phyloP scores from a whole-genome alignment of 92 coral and sea anemone species.

The Porites lobata region DNA sequence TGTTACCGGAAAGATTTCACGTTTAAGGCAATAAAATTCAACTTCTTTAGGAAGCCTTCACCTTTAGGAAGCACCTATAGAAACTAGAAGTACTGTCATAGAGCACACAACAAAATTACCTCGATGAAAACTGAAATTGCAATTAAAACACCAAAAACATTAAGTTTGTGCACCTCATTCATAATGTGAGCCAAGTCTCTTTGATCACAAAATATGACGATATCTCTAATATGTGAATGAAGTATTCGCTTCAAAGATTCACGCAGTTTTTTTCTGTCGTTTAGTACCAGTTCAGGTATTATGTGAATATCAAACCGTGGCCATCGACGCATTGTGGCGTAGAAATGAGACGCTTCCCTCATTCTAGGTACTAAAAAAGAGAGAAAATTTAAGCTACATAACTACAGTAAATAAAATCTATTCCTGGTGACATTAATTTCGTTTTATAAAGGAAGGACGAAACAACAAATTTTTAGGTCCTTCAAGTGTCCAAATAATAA shows the following conservation, averaged over 20 bases:
- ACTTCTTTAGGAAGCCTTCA: no score
- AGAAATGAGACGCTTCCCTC: slow-evolving; percentile 73
- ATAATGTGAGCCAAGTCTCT: slow-evolving; percentile 77
- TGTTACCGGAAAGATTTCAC: not conserved
- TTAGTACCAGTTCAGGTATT: slow-evolving; percentile 87
- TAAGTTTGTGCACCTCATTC: slow-evolving; percentile 73
- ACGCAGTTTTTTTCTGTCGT: slow-evolving; percentile 44
- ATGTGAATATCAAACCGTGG: slow-evolving; percentile 76
- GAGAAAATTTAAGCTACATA: not conserved
- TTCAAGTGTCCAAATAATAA: no score
- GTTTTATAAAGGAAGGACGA: no score
- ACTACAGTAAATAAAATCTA: not conserved
- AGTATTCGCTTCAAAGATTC: slow-evolving; percentile 52
- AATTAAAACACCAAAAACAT: not conserved
- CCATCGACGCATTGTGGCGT: slow-evolving; percentile 61
- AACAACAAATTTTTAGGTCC: no score
- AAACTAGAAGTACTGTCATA: no score
- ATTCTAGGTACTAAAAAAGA: slow-evolving; percentile 57
- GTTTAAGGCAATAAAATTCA: no score
- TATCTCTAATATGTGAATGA: slow-evolving; percentile 79
- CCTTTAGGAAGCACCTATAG: no score
- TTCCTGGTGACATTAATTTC: no score
- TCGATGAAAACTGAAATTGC: not conserved
- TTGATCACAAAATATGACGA: slow-evolving; percentile 84
- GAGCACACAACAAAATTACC: not conserved